Percentiles rank a stretch among this genome's conserved stretches.
These are phyloP conservation scores for Troides aeacus DNA, from an alignment of 2,888 invertebrate species.

Conservation along the genomic window DNA sequence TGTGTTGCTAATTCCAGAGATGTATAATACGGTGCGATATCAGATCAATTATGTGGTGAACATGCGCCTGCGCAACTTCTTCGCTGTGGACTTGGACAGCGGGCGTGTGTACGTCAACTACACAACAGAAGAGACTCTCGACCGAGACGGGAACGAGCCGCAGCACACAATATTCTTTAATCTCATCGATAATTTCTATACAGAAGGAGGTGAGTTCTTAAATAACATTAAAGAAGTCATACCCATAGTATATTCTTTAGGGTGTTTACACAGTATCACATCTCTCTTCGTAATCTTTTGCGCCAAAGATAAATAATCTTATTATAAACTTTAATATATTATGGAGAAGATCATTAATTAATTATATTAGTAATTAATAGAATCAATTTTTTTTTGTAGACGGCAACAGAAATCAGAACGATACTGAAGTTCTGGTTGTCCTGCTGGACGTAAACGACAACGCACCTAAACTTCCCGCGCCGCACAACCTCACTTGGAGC, in stretches of 20 bases:
- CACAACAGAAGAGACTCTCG: slow-evolving; percentile 64
- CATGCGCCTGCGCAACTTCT: slow-evolving; percentile 67
- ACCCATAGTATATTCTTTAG: no score
- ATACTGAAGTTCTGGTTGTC: slow-evolving; percentile 64
- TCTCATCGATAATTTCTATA: slow-evolving; percentile 76
- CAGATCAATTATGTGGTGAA: slow-evolving; percentile 72
- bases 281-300: no score
- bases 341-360: no score
- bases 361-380: no score
- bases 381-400: slow-evolving; percentile 42
- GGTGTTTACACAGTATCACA: no score
- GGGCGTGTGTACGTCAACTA: slow-evolving; percentile 72
- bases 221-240: no score
- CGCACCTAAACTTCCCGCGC: slow-evolving; percentile 71
- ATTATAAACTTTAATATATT: no score
- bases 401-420: slow-evolving; percentile 59
- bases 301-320: no score
- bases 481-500: slow-evolving; percentile 48
- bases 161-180: slow-evolving; percentile 70
- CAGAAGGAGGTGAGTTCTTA: slow-evolving; percentile 57
- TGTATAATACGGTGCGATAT: slow-evolving; percentile 77
- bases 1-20: slow-evolving; percentile 44
- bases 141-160: slow-evolving; percentile 72
- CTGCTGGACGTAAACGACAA: slow-evolving; percentile 83
- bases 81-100: slow-evolving; percentile 68